These are phyloP conservation scores for Epinephelus fuscoguttatus DNA, from an alignment of 2,113 vertebrate genomes.

Conservation along the genomic window DNA sequence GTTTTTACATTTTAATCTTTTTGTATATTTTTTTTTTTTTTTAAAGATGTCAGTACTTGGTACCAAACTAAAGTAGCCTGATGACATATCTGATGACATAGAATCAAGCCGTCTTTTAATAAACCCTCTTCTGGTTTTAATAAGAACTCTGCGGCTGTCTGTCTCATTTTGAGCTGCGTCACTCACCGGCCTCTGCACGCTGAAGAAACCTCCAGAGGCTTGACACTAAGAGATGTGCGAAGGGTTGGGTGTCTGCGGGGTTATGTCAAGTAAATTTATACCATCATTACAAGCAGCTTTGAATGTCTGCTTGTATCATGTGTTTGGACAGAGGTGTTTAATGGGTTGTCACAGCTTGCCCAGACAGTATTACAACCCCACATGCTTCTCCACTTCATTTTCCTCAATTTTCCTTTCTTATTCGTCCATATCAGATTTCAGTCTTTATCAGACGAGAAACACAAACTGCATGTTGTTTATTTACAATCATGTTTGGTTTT, in stretches of 20 bases:
- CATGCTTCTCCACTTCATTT: slow-evolving; percentile 17
- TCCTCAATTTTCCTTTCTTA: background rate
- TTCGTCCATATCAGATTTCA: slow-evolving; percentile 9
- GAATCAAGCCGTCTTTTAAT: slow-evolving; percentile 48
- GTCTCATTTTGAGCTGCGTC: slow-evolving; percentile 34
- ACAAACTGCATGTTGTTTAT: slow-evolving; percentile 49
- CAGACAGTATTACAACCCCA: slow-evolving; percentile 62
- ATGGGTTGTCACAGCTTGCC: slow-evolving; percentile 75
- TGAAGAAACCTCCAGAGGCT: background rate
- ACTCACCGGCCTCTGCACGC: slow-evolving; percentile 6
- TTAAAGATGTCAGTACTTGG: background rate
- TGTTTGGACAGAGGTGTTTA: slow-evolving; percentile 75
- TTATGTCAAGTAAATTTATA: slow-evolving; percentile 69
- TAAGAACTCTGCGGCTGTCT: background rate
- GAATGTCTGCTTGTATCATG: slow-evolving; percentile 56
- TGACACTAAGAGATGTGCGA: slow-evolving; percentile 28
- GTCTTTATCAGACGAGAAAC: slow-evolving; percentile 8
- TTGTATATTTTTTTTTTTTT: slow-evolving; percentile 34
- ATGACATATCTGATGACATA: background rate
- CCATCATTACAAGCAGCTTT: slow-evolving; percentile 57
- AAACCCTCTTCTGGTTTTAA: slow-evolving; percentile 56
- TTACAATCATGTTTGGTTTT: slow-evolving; percentile 16
- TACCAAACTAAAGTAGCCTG: background rate
- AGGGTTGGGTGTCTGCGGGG: slow-evolving; percentile 23
- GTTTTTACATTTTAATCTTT: slow-evolving; percentile 3